A percentile compares a stretch with the other conserved stretches of the same genome.
phyloP scores from a whole-genome alignment of 2,888 invertebrate genomes.

The Axea sp. region DNA sequence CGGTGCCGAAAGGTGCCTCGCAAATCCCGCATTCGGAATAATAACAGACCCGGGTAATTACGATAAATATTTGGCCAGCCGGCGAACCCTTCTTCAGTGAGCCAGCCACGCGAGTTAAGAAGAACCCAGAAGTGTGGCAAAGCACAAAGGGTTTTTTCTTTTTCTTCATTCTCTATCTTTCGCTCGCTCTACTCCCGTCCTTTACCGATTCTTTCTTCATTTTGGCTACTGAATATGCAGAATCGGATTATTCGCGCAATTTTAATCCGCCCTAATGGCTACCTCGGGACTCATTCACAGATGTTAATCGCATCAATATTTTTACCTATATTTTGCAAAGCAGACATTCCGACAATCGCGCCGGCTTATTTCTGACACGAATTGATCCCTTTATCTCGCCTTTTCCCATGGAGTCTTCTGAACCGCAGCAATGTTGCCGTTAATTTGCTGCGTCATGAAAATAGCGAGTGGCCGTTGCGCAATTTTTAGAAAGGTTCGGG shows the following conservation, averaged over 20 bases:
- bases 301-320: constrained; percentile 77
- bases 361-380: constrained; percentile 51
- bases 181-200: not conserved
- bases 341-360: constrained; percentile 59
- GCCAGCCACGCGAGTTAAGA: constrained; percentile 74
- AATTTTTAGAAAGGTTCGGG: constrained; percentile 43
- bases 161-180: not conserved
- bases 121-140: constrained; percentile 60
- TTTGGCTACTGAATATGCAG: constrained; percentile 47
- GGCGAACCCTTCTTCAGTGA: constrained; percentile 75
- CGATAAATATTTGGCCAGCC: constrained; percentile 79
- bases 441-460: constrained; percentile 50
- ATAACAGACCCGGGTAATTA: constrained; percentile 72
- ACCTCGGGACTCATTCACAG: constrained; percentile 33
- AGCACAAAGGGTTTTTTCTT: constrained; percentile 42
- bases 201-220: constrained; percentile 11
- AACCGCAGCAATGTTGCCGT: constrained; percentile 17
- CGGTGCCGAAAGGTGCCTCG: constrained; percentile 65
- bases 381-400: constrained; percentile 35
- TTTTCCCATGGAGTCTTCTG: constrained; percentile 28
- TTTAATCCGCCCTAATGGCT: constrained; percentile 71
- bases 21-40: constrained; percentile 64
- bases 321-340: constrained; percentile 75
- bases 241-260: constrained; percentile 64
- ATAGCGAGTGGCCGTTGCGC: constrained; percentile 34